phyloP scores from a whole-genome alignment of 1,140 invertebrate species.

The Vanessa tameamea region DNA sequence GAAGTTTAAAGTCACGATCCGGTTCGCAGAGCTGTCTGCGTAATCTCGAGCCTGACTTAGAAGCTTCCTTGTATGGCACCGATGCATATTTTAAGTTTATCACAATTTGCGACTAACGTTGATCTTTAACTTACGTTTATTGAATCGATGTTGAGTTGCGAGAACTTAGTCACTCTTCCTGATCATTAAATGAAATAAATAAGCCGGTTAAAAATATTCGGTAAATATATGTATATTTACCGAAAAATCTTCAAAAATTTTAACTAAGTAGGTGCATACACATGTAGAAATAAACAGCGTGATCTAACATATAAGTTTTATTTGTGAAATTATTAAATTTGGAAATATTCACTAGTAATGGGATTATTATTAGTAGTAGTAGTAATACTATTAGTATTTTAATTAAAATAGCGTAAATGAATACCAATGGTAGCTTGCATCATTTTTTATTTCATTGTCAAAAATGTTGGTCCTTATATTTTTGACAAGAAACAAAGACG shows the following conservation, averaged over 20 bases:
- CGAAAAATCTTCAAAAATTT: too few relatives aligned
- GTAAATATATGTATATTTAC: too few relatives aligned
- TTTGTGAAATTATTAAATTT: too few relatives aligned
- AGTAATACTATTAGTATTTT: too few relatives aligned
- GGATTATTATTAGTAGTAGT: too few relatives aligned
- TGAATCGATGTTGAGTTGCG: slow-evolving; percentile 18
- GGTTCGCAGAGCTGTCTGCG: slow-evolving; percentile 62
- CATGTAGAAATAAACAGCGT: not conserved
- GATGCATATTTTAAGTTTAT: slow-evolving; percentile 61
- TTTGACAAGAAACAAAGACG: too few relatives aligned
- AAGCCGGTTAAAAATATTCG: too few relatives aligned
- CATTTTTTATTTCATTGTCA: too few relatives aligned
- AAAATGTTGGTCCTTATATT: too few relatives aligned
- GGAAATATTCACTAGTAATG: too few relatives aligned
- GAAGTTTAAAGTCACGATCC: slow-evolving; percentile 76
- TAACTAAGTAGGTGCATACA: not conserved
- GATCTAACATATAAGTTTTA: not conserved
- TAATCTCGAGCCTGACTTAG: slow-evolving; percentile 67
- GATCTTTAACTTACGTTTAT: slow-evolving; percentile 33
- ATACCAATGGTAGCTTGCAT: too few relatives aligned
- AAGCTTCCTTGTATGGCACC: slow-evolving; percentile 62
- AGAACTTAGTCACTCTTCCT: slow-evolving; percentile 9
- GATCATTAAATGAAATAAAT: not conserved
- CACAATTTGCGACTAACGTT: slow-evolving; percentile 40
- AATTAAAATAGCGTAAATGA: too few relatives aligned